Conservation (phyloP, 2,113 vertebrate genomes). For the Australoheros scitulus region DNA sequence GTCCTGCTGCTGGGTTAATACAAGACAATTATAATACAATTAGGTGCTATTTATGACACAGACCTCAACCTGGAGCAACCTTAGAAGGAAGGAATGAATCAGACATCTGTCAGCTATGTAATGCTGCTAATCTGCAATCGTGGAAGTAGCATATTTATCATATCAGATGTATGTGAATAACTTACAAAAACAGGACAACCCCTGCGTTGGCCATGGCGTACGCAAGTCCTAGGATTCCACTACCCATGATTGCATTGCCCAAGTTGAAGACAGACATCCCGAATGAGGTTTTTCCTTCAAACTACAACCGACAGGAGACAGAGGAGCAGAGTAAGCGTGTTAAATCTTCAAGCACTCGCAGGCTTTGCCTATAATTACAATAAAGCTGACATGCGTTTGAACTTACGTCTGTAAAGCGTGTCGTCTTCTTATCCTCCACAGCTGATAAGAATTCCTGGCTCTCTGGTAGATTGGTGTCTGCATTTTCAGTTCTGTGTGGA, state of each 20-base stretch:
- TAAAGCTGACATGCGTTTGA: neutral
- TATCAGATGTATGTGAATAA: constrained; percentile 32
- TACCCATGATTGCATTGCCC: constrained; percentile 99
- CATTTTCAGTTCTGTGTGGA: constrained; percentile 82
- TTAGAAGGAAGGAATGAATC: constrained; percentile 8
- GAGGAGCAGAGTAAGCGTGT: neutral
- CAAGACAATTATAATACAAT: constrained; percentile 17
- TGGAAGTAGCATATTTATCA: neutral
- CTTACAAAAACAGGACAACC: constrained; percentile 95
- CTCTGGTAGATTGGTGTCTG: constrained; percentile 76
- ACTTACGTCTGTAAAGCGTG: constrained; percentile 90
- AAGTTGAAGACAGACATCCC: constrained; percentile 99
- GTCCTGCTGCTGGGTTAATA: constrained; percentile 9
- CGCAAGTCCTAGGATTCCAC: constrained; percentile 94
- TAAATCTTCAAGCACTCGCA: neutral
- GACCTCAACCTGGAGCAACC: neutral
- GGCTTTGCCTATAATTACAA: neutral
- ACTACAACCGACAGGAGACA: constrained; percentile 73
- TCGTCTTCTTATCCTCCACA: constrained; percentile 84
- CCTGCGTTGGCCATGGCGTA: constrained; percentile 98
- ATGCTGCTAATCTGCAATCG: neutral
- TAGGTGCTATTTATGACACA: constrained; percentile 24
- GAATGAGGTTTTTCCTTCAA: constrained; percentile 96
- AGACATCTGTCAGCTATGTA: constrained; percentile 2
- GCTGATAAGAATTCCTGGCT: constrained; percentile 88